Base-by-base conservation (phyloP, 2,888 invertebrate genomes). In the Bembecia ichneumoniformis region DNA sequence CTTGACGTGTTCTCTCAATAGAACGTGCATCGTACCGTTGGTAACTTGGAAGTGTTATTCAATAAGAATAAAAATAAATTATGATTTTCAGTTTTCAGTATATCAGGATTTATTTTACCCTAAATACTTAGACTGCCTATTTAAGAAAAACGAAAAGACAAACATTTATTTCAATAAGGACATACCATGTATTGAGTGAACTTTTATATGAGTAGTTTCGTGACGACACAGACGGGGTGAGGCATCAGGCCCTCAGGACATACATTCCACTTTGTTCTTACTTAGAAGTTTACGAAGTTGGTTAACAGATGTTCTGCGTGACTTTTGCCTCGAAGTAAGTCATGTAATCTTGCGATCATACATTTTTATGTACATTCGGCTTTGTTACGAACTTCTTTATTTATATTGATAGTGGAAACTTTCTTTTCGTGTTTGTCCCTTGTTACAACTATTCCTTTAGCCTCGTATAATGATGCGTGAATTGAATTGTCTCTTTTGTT, bases 291-390 rank as follows among this genome's bases (percentile, higher is more conserved):
- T 71, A 67, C 72, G 74, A 75, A 81, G 72, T 79, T 78, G 69
- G 71, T 75, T 76, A 81, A 78, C 80, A 80, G 79, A 80, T 79
- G 80, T 80, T 80, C 68, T 62, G 61, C 60, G 72, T 74, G 75
- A 79, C 77, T 77, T 76, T 74, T 74, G 77, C 76, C 50, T 49
- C 46, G 47, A 62, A 54, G 52, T 55, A 47, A 14, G 15, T 67
- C 69, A 61, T 75, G 68, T 72, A 69, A 71, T 63, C 66, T 68
- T 60, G 60, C 62, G 40, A 40, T 40, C 40, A 40, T 44, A 44
- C 17, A 44, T 44, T 44, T 44, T 44, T 44, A 44, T 44, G 40
- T 40, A 11, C 40, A 40, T 14, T 40, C 5, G n/a, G 40, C 13
- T 40, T 14, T 14, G 14, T 40, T 40, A 13, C 13, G 11, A 11